Conservation (phyloP, 2,888 invertebrate genomes). For the Drosophila algonquin region DNA sequence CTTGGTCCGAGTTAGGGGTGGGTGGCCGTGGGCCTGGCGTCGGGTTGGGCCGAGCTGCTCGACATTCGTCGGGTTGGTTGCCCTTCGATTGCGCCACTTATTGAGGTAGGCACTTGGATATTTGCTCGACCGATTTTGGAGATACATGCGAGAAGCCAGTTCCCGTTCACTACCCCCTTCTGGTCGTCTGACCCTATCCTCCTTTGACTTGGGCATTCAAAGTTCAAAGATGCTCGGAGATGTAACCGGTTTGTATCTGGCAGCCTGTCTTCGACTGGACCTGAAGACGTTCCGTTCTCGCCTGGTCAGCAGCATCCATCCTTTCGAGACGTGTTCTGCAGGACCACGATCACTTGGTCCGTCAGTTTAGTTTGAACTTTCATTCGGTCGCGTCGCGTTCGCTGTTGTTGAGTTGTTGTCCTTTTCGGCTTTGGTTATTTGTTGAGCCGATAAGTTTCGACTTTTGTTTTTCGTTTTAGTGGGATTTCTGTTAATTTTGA, state of each 20-base stretch:
- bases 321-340: slow-evolving; percentile 32
- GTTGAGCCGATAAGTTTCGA: slow-evolving; percentile 50
- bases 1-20: slow-evolving; percentile 40
- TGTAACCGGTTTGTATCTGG: slow-evolving; percentile 65
- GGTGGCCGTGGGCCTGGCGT: slow-evolving; percentile 36
- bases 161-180: slow-evolving; percentile 41
- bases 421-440: slow-evolving; percentile 54
- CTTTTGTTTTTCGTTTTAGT: slow-evolving; percentile 66
- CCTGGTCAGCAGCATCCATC: slow-evolving; percentile 52
- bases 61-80: slow-evolving; percentile 54
- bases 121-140: slow-evolving; percentile 17
- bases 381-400: slow-evolving; percentile 76
- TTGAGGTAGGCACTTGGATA: slow-evolving; percentile 73
- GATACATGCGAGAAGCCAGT: slow-evolving; percentile 20
- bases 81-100: slow-evolving; percentile 63
- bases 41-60: slow-evolving; percentile 27
- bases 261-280: slow-evolving; percentile 72
- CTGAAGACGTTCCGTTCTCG: slow-evolving; percentile 38
- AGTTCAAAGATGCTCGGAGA: slow-evolving; percentile 73
- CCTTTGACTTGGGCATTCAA: slow-evolving; percentile 58
- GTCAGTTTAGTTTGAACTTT: slow-evolving; percentile 80
- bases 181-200: slow-evolving; percentile 43
- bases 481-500: slow-evolving; percentile 60
- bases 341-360: slow-evolving; percentile 41
- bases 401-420: slow-evolving; percentile 34